Conservation (phyloP, 35 echinoderm and acorn worm species). For the Ptychodera flava region DNA sequence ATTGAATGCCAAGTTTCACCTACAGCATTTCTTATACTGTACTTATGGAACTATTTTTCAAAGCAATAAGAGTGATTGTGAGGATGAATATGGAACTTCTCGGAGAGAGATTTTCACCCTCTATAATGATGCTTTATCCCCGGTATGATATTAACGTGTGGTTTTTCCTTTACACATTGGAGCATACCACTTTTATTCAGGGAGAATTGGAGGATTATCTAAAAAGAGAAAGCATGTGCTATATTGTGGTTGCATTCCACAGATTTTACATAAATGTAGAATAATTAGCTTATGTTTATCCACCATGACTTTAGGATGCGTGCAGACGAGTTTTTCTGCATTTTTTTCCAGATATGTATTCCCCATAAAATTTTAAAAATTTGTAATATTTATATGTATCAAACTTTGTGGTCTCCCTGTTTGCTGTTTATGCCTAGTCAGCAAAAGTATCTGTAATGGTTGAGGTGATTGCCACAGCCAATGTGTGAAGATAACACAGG, state of each 20-base stretch:
- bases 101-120: background rate
- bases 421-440: background rate
- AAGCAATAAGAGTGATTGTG: background rate
- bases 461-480: background rate
- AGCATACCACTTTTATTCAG: background rate
- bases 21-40: background rate
- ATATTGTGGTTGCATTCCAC: background rate
- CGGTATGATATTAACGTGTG: background rate
- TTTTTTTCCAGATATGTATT: background rate
- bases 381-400: background rate
- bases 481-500: background rate
- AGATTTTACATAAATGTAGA: background rate
- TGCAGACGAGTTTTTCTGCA: background rate
- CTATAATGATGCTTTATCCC: background rate
- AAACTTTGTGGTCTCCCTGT: background rate
- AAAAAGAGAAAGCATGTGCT: background rate
- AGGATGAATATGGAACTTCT: background rate
- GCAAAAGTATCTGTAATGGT: background rate
- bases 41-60: background rate
- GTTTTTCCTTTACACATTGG: background rate
- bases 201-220: background rate
- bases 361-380: background rate
- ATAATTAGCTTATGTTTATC: background rate
- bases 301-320: too few species aligned
- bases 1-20: background rate